Percentiles rank a stretch among this genome's conserved stretches.
phyloP scores from a whole-genome alignment of 2,888 invertebrate genomes.

The Tetanocera ferruginea region DNA sequence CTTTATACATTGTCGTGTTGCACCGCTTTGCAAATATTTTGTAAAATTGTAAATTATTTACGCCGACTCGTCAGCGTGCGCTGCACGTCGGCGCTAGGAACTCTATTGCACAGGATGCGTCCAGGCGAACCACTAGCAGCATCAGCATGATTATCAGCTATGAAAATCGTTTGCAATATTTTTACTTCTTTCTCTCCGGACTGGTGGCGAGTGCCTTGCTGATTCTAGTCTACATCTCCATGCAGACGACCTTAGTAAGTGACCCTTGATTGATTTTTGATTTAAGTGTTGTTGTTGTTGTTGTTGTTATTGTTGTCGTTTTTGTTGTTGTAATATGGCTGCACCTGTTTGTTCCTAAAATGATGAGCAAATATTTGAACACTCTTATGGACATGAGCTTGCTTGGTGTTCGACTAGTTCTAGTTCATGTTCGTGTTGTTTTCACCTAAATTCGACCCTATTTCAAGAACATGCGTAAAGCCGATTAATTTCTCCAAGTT shows the following conservation, averaged over 20 bases:
- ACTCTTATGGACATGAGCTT: too few species aligned
- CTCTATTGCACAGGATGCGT: slow-evolving; percentile 28
- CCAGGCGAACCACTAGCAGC: slow-evolving; percentile 21
- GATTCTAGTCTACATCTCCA: slow-evolving; percentile 62
- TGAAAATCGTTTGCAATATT: slow-evolving; percentile 62
- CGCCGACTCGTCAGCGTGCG: slow-evolving; percentile 28
- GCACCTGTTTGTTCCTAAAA: too few species aligned
- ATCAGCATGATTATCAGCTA: slow-evolving; percentile 46
- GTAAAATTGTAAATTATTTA: slow-evolving; percentile 24
- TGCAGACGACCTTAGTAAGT: slow-evolving; percentile 64
- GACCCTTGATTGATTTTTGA: neutral
- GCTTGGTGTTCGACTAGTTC: too few species aligned
- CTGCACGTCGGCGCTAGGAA: slow-evolving; percentile 36
- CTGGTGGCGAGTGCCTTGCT: slow-evolving; percentile 63
- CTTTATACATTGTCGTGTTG: neutral
- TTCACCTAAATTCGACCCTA: too few species aligned
- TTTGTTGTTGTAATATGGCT: neutral
- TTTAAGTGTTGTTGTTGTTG: neutral
- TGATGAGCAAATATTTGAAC: too few species aligned
- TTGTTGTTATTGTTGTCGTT: neutral
- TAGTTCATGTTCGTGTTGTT: too few species aligned
- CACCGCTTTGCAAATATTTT: neutral
- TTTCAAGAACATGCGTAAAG: neutral
- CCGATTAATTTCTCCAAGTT: neutral
- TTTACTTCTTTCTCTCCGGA: slow-evolving; percentile 65